These are phyloP conservation scores for Drosophila acutilabella DNA, from an alignment of 2,888 invertebrate species.

Conservation along the genomic window DNA sequence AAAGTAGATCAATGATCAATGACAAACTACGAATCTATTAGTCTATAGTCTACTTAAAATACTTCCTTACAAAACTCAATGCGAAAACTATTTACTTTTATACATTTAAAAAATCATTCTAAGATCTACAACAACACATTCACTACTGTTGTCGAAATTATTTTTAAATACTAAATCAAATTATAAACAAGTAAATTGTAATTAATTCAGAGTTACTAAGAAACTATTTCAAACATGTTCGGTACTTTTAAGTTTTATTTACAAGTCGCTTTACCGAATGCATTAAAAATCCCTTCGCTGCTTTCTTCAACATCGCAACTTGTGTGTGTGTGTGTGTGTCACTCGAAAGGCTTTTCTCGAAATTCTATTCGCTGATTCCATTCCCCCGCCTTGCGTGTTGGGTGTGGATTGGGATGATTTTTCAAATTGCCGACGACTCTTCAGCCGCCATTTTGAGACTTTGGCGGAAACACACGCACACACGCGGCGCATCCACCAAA, in stretches of 20 bases:
- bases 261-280: background rate
- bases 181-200: too few relatives aligned
- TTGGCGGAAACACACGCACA: slow-evolving; percentile 66
- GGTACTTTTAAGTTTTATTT: background rate
- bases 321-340: slow-evolving; percentile 8
- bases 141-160: too few relatives aligned
- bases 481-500: background rate
- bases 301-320: background rate
- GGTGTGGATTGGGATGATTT: slow-evolving; percentile 52
- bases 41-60: too few relatives aligned
- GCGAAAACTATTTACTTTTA: too few relatives aligned
- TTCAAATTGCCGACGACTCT: slow-evolving; percentile 68
- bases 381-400: slow-evolving; percentile 36
- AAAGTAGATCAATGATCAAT: too few relatives aligned
- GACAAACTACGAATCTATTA: too few relatives aligned
- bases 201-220: too few relatives aligned
- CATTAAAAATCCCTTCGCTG: background rate
- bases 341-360: slow-evolving; percentile 56
- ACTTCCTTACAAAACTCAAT: too few relatives aligned
- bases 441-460: slow-evolving; percentile 78
- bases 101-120: too few relatives aligned
- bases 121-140: too few relatives aligned
- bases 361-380: slow-evolving; percentile 72
- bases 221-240: too few relatives aligned
- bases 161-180: too few relatives aligned